A percentile compares a stretch with the other conserved stretches of the same genome.
phyloP scores from a whole-genome alignment of 2,797 vertebrate genomes.

The Rhinogobio ventralis region DNA sequence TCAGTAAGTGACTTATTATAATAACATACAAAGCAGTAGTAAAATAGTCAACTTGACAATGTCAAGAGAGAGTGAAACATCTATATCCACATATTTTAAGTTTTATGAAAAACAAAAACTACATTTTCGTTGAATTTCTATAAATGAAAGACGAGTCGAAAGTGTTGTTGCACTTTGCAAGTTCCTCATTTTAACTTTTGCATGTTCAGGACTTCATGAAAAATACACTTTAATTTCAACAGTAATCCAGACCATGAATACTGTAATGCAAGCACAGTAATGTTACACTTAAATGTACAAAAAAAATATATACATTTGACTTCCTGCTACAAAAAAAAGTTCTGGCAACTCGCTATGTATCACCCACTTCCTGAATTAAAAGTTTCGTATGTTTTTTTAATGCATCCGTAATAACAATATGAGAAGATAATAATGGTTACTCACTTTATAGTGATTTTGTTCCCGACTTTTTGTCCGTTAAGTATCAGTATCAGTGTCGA shows the following conservation, averaged over 20 bases:
- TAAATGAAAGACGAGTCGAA: not conserved
- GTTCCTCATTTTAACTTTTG: slow-evolving; percentile 45
- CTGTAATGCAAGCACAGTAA: not conserved
- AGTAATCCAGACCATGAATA: not conserved
- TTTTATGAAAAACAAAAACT: not conserved
- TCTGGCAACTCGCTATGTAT: not conserved
- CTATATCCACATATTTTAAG: not conserved
- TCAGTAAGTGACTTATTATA: not conserved
- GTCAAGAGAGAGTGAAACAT: not conserved
- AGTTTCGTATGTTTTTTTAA: not conserved
- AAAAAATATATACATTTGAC: not conserved
- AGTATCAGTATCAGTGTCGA: not conserved
- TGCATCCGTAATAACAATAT: not conserved
- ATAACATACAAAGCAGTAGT: not conserved
- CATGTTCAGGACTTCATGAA: not conserved
- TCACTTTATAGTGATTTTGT: slow-evolving; percentile 1
- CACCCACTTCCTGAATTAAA: slow-evolving; percentile 1
- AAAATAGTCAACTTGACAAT: not conserved
- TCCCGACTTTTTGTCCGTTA: not conserved
- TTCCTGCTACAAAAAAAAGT: slow-evolving; percentile 8
- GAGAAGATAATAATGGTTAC: not conserved
- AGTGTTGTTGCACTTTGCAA: not conserved
- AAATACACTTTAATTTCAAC: not conserved
- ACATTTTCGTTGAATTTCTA: not conserved
- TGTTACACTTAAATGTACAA: not conserved